Conservation (phyloP, 37 sponge, comb jelly and placozoan species). For the Ephydatia muelleri region DNA sequence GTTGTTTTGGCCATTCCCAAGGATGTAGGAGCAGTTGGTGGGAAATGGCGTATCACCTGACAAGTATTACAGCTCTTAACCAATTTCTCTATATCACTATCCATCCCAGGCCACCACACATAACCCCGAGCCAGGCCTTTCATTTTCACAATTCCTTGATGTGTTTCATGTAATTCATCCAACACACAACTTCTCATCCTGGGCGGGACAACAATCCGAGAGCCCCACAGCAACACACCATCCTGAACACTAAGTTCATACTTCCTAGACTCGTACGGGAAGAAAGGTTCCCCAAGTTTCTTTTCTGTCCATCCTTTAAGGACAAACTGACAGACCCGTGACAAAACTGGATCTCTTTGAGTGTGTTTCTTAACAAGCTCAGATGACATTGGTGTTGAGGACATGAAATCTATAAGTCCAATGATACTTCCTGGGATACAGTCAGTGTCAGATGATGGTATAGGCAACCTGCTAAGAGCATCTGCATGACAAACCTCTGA, state of each 20-base stretch:
- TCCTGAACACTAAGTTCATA: not conserved
- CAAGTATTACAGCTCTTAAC: not conserved
- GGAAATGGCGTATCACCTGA: not conserved
- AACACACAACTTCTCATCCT: not conserved
- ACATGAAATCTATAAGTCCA: not conserved
- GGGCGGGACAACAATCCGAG: slow-evolving; percentile 12
- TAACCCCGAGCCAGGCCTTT: slow-evolving; percentile 24
- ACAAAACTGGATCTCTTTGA: not conserved
- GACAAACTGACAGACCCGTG: slow-evolving; percentile 5
- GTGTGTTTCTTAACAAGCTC: not conserved
- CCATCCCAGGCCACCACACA: slow-evolving; percentile 54
- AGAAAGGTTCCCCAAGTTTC: not conserved
- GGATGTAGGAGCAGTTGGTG: slow-evolving; percentile 1
- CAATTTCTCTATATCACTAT: slow-evolving; percentile 19
- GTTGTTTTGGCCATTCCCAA: slow-evolving; percentile 13
- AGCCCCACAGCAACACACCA: not conserved
- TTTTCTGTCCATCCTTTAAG: slow-evolving; percentile 3
- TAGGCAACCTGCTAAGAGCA: slow-evolving; percentile 12
- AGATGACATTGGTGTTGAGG: not conserved
- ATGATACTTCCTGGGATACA: not conserved
- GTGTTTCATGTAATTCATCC: slow-evolving; percentile 31
- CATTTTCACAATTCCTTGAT: slow-evolving; percentile 22
- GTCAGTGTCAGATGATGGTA: not conserved
- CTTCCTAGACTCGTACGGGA: not conserved
- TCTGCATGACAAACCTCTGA: not conserved